Conservation (phyloP, 30 jellyfish, hydroid and myxozoan species). For the Rhopilema esculentum region DNA sequence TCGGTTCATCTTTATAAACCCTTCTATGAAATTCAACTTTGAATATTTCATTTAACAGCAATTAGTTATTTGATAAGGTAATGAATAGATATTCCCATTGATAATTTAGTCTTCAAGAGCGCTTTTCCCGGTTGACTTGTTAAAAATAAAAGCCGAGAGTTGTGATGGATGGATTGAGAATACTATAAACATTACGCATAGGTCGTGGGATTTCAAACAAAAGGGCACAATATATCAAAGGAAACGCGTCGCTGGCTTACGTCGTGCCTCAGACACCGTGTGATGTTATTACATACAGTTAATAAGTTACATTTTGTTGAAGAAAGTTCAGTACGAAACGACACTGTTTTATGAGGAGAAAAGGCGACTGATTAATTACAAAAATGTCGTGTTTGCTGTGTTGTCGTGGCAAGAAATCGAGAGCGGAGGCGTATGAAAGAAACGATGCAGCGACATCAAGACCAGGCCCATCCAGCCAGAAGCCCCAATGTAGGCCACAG, state of each 20-base stretch:
- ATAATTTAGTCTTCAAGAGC: neutral
- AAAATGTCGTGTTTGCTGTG: slow-evolving; percentile 53
- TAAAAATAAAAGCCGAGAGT: neutral
- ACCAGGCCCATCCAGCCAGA: slow-evolving; percentile 30
- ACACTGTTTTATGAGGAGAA: neutral
- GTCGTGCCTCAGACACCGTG: too few species aligned
- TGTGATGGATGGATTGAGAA: neutral
- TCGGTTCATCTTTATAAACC: too few species aligned
- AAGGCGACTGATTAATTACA: neutral
- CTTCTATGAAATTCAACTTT: too few species aligned
- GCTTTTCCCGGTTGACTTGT: neutral
- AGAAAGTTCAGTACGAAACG: too few species aligned
- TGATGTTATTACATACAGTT: neutral
- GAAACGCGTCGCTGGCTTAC: neutral
- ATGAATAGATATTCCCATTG: neutral
- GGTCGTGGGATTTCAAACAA: neutral
- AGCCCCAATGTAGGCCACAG: slow-evolving; percentile 72
- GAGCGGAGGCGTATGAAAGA: slow-evolving; percentile 53
- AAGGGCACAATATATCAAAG: neutral
- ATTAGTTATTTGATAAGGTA: neutral
- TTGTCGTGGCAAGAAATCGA: slow-evolving; percentile 27
- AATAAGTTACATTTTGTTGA: neutral
- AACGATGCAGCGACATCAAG: slow-evolving; percentile 47
- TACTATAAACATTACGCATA: neutral
- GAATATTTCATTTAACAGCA: too few species aligned